phyloP scores from a whole-genome alignment of 1,140 invertebrate genomes.

The Aphaenogaster ashmeadi region DNA sequence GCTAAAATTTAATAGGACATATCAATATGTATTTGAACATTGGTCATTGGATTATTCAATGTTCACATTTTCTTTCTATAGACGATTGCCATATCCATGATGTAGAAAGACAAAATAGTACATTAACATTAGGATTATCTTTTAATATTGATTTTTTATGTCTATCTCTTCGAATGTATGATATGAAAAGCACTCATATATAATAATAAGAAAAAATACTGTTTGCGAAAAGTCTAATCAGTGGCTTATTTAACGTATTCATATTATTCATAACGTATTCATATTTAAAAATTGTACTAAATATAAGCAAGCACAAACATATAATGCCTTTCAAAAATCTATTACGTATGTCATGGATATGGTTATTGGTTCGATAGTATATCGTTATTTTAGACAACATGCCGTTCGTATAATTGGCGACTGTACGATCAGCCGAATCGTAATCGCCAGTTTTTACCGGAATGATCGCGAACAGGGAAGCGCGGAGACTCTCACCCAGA shows the following conservation, averaged over 20 bases:
- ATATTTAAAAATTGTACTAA: not conserved
- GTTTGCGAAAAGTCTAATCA: not conserved
- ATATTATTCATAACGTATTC: not conserved
- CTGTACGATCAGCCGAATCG: conserved; percentile 35
- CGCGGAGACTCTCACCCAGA: conserved; percentile 73
- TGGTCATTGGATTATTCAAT: not conserved
- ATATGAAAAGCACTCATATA: not conserved
- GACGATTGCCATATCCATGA: not conserved
- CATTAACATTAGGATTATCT: not conserved
- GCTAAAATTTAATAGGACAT: not conserved
- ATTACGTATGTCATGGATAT: not conserved
- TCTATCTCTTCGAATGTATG: not conserved
- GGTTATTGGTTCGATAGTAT: not conserved
- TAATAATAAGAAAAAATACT: not conserved
- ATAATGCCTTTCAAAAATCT: not conserved
- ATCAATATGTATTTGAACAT: not conserved
- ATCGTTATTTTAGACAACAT: not conserved
- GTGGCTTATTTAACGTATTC: not conserved
- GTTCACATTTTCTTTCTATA: not conserved
- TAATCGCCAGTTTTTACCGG: conserved; percentile 76
- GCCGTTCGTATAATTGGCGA: not conserved
- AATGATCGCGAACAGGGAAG: conserved; percentile 54
- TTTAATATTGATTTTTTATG: not conserved
- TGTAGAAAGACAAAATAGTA: not conserved
- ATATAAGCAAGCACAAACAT: not conserved